phyloP scores from a whole-genome alignment of 2,888 invertebrate species.

The Embidobia sp. region DNA sequence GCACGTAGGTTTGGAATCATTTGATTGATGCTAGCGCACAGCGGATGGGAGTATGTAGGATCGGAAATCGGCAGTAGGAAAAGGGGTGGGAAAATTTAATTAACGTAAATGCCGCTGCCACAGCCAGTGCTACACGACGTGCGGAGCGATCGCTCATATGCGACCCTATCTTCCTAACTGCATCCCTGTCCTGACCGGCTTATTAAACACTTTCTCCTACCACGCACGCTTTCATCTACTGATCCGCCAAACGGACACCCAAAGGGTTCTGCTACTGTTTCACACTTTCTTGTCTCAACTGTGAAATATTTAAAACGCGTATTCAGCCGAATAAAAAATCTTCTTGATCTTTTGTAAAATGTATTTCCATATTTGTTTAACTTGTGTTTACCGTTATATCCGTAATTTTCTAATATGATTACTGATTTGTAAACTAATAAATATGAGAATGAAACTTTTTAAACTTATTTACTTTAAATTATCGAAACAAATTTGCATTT shows the following conservation, averaged over 20 bases:
- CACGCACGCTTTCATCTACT: constrained; percentile 51
- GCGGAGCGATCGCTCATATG: constrained; percentile 80
- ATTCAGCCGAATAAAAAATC: not conserved
- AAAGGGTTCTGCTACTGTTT: constrained; percentile 54
- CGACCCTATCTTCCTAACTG: constrained; percentile 66
- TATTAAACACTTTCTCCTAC: constrained; percentile 75
- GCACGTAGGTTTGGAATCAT: constrained; percentile 64
- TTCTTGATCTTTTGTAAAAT: no score
- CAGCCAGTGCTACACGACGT: constrained; percentile 77
- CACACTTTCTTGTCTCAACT: constrained; percentile 43
- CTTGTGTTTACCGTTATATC: no score
- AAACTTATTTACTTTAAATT: no score
- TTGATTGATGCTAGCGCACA: constrained; percentile 78
- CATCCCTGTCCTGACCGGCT: constrained; percentile 67
- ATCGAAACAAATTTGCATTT: no score
- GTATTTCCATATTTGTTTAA: no score
- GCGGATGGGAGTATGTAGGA: constrained; percentile 58
- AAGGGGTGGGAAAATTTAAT: constrained; percentile 80
- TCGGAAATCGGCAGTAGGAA: constrained; percentile 63
- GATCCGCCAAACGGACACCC: constrained; percentile 54
- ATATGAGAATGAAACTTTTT: no score
- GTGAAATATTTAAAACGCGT: constrained; percentile 17
- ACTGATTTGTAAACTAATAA: no score
- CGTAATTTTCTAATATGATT: no score
- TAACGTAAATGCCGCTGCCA: constrained; percentile 81